These are phyloP conservation scores for Telenomus remus DNA, from an alignment of 1,140 invertebrate species.

Conservation along the genomic window DNA sequence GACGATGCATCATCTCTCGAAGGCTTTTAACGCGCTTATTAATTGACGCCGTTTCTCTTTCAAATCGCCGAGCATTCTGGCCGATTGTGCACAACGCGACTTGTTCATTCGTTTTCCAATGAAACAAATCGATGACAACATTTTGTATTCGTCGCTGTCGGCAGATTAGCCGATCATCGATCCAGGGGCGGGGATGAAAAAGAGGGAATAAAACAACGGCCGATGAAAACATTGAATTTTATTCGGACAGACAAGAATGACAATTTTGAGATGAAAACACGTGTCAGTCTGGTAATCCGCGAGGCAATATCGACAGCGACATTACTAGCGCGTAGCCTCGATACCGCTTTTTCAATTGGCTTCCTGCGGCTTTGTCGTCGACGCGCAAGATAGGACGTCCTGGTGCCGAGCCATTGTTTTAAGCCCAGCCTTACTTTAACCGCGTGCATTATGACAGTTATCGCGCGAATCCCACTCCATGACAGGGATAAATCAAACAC, in stretches of 20 bases:
- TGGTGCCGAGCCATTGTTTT: slow-evolving; percentile 52
- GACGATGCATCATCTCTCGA: slow-evolving; percentile 54
- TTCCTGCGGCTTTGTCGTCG: slow-evolving; percentile 58
- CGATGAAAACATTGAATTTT: slow-evolving; percentile 48
- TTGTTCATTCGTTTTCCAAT: slow-evolving; percentile 21
- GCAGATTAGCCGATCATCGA: slow-evolving; percentile 31
- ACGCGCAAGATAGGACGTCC: slow-evolving; percentile 54
- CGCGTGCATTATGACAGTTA: slow-evolving; percentile 59
- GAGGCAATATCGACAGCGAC: slow-evolving; percentile 47
- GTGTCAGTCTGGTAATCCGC: slow-evolving; percentile 53
- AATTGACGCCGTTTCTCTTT: slow-evolving; percentile 33
- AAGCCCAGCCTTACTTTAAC: slow-evolving; percentile 54
- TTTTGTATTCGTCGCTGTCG: slow-evolving; percentile 50
- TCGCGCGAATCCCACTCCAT: slow-evolving; percentile 48
- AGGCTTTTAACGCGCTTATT: slow-evolving; percentile 40
- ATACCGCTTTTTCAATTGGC: slow-evolving; percentile 61
- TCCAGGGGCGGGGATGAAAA: slow-evolving; percentile 5
- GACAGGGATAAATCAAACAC: too few species aligned
- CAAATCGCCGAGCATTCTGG: slow-evolving; percentile 1
- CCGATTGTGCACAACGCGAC: slow-evolving; percentile 7
- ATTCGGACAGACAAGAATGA: slow-evolving; percentile 50
- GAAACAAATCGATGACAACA: slow-evolving; percentile 49
- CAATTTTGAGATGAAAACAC: slow-evolving; percentile 50
- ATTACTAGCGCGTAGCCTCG: slow-evolving; percentile 54
- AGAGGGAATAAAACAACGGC: slow-evolving; percentile 33